Conservation (phyloP, 2,888 invertebrate genomes). For the Sympetrum striolatum region DNA sequence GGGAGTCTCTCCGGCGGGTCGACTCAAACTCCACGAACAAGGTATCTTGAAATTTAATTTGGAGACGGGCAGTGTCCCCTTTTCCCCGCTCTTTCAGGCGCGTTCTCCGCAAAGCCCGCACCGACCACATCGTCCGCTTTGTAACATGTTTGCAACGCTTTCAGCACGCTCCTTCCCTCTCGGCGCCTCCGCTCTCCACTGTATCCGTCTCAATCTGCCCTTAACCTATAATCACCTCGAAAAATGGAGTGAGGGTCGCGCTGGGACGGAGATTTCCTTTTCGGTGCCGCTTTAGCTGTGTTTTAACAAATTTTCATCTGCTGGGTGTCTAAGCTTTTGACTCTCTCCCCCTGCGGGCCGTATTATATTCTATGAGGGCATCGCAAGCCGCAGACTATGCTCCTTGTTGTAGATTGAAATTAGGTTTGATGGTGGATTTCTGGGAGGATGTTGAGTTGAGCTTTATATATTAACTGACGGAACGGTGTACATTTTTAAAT, state of each 20-base stretch:
- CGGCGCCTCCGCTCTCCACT: background rate
- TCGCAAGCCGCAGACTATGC: too few relatives aligned
- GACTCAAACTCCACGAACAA: slow-evolving; percentile 10
- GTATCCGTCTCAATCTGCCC: background rate
- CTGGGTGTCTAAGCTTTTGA: too few relatives aligned
- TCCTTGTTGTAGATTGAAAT: background rate
- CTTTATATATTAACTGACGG: too few relatives aligned
- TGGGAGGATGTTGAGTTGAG: too few relatives aligned
- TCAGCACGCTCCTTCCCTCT: background rate
- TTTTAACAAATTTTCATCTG: too few relatives aligned
- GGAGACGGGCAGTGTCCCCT: slow-evolving; percentile 11
- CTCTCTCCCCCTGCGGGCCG: too few relatives aligned
- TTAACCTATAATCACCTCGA: background rate
- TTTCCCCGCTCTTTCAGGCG: background rate
- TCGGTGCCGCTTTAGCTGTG: background rate
- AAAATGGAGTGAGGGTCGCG: too few relatives aligned
- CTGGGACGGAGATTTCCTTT: background rate
- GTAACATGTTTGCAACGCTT: background rate
- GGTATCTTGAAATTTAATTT: slow-evolving; percentile 43
- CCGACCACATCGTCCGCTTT: background rate
- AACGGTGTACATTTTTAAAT: too few relatives aligned
- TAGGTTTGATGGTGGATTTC: too few relatives aligned
- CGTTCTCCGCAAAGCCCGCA: background rate
- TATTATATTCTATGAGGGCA: too few relatives aligned
- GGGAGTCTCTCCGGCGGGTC: background rate